Percentiles rank a stretch among this genome's conserved stretches.
Evolutionary conservation across 2,888 invertebrate species (phyloP).

Genomic region (Azorinus chamasolen): DNA sequence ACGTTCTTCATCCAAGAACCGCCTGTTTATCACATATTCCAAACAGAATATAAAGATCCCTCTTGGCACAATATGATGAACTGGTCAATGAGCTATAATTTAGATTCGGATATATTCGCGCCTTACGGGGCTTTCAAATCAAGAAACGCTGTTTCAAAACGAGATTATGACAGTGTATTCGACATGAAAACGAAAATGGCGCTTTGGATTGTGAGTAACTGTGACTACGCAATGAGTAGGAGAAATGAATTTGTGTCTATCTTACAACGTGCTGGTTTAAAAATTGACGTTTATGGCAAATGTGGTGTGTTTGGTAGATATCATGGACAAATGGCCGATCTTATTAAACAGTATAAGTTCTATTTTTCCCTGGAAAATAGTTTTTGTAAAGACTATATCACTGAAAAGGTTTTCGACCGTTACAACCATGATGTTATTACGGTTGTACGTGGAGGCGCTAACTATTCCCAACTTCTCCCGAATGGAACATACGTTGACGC

Average conservation of each 20-base stretch:
- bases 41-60: background rate
- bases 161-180: conserved; percentile 23
- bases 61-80: conserved; percentile 8
- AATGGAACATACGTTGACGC: conserved; percentile 15
- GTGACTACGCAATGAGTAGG: background rate
- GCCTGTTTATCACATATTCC: too few relatives aligned
- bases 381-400: conserved; percentile 64
- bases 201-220: conserved; percentile 28
- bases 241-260: conserved; percentile 1
- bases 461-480: conserved; percentile 51
- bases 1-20: too few relatives aligned
- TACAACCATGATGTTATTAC: conserved; percentile 43
- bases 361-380: conserved; percentile 54
- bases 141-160: background rate
- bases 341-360: conserved; percentile 44
- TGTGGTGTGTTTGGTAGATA: too few relatives aligned
- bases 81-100: conserved; percentile 22
- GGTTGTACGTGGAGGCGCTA: conserved; percentile 50
- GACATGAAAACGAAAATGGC: conserved; percentile 12
- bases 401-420: conserved; percentile 60
- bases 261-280: background rate
- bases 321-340: conserved; percentile 15
- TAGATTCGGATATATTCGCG: conserved; percentile 20
- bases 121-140: background rate
- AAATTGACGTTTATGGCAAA: conserved; percentile 14